These are phyloP conservation scores for Drosophila testacea DNA, from an alignment of 2,888 invertebrate genomes.

Conservation along the genomic window DNA sequence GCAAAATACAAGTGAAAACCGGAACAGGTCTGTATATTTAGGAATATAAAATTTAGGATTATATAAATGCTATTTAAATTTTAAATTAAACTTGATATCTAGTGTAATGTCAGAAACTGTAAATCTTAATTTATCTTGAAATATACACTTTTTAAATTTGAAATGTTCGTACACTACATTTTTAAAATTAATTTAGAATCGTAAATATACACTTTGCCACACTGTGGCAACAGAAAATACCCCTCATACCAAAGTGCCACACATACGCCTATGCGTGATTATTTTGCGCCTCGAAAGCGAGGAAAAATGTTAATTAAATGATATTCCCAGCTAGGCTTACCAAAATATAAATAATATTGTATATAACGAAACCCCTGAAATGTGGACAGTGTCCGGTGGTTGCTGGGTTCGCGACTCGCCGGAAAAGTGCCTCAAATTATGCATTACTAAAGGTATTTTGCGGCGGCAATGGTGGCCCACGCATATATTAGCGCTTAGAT, in stretches of 20 bases:
- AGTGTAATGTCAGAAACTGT: too few relatives aligned
- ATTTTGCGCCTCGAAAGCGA: conserved; percentile 76
- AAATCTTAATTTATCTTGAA: too few relatives aligned
- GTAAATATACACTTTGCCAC: conserved; percentile 9
- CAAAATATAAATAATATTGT: conserved; percentile 23
- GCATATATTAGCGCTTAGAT: conserved; percentile 78
- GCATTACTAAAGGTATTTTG: conserved; percentile 72
- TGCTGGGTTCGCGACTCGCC: conserved; percentile 54
- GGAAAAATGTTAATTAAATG: conserved; percentile 78
- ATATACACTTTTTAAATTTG: too few relatives aligned
- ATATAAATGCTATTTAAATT: too few relatives aligned
- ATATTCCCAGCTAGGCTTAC: conserved; percentile 68
- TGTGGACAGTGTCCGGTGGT: conserved; percentile 58
- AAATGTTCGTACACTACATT: too few relatives aligned
- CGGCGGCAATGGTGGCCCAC: conserved; percentile 46
- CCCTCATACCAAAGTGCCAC: conserved; percentile 7
- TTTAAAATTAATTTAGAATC: too few relatives aligned
- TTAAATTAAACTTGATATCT: too few relatives aligned
- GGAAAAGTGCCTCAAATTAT: conserved; percentile 80
- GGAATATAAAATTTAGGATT: too few relatives aligned
- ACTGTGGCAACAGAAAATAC: conserved; percentile 7
- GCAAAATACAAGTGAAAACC: too few relatives aligned
- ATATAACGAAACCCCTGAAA: conserved; percentile 38
- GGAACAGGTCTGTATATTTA: too few relatives aligned
- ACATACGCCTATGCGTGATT: conserved; percentile 75